Base-by-base conservation (phyloP, 2,797 vertebrate species). In the Masticophis lateralis region DNA sequence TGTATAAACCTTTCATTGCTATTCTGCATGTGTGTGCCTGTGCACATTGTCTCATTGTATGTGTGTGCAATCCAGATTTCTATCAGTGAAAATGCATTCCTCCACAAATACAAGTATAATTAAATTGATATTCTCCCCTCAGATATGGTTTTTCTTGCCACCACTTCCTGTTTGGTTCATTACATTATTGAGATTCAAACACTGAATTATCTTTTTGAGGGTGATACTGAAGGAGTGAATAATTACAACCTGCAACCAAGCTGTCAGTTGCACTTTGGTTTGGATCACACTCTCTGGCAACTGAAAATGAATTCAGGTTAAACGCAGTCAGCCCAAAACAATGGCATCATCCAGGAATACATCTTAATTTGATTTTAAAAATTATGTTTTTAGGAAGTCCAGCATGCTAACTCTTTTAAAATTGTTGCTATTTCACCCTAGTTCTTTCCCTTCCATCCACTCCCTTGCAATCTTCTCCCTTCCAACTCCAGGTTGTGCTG, bases 371-470 rank as follows among this genome's bases (percentile, higher is more conserved):
- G 93, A 79, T 93, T 8, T 1, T 0, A 74, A 89, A 95, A 96
- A 95, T 25, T 43, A 89, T 92, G 94, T 92, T 93, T 96, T 95
- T 96, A 96, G 96, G 95, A 95, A 91, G 94, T 93, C 96, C n/a
- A 91, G 12, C 93, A 92, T 83, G 94, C 91, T 94, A 25, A 93
- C 93, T 11, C 92, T 88, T 59, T 88, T 83, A 89, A 79, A 86
- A 83, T 47, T 83, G 91, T 63, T 88, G 89, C 51, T 83, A 57
- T 83, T 94, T 88, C 92, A 0, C 55, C 87, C 91, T 93, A 37
- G 61, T 66, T 57, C 63, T 92, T 20, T 51, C 88, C 94, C 91
- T 95, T 88, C 74, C 60, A 60, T 28, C 0, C 0, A 86, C n/a
- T 92, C 69, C 59, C 86, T 89, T 89, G 87, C 90, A 63, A 27